Evolutionary conservation across 2,113 vertebrate genomes (phyloP).

Genomic region (Andinoacara biseriatus): DNA sequence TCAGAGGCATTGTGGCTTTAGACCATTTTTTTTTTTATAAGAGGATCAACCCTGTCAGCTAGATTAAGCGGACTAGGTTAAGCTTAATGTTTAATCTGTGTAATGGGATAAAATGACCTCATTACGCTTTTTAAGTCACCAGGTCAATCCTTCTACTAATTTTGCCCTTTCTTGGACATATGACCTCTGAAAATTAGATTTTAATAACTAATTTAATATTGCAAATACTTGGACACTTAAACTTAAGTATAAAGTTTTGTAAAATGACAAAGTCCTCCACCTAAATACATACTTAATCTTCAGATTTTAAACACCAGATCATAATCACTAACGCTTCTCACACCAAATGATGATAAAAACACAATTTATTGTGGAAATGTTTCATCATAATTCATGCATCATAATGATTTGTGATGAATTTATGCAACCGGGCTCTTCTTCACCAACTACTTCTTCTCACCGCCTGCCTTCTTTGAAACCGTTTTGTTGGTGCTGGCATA

Average conservation of each 20-base stretch:
- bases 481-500: slow-evolving; percentile 81
- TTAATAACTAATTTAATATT: neutral
- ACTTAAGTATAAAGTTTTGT: neutral
- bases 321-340: neutral
- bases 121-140: neutral
- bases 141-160: neutral
- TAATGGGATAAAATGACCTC: neutral
- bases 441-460: slow-evolving; percentile 68
- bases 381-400: neutral
- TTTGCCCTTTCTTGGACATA: neutral
- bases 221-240: neutral
- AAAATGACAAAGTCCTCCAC: neutral
- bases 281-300: neutral
- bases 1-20: neutral
- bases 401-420: neutral
- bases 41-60: neutral
- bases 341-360: slow-evolving; percentile 13
- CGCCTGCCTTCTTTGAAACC: slow-evolving; percentile 72
- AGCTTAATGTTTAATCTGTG: neutral
- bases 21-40: neutral
- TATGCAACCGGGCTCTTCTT: neutral
- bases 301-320: neutral
- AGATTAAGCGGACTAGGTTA: neutral
- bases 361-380: slow-evolving; percentile 35
- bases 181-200: neutral